Conservation (phyloP, 1,140 invertebrate genomes). For the Eciton burchellii region DNA sequence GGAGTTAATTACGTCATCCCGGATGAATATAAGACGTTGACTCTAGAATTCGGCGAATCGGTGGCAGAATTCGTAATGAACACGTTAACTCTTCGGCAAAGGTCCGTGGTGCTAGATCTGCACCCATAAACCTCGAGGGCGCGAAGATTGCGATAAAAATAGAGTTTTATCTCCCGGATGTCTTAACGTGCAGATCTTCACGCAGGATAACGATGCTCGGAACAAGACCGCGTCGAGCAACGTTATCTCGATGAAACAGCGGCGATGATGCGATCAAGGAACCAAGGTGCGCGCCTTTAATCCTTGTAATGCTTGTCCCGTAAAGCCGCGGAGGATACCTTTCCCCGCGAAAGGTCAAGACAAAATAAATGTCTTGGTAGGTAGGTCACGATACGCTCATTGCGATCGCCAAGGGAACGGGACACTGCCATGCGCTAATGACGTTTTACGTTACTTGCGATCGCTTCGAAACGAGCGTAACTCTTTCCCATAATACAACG, state of each 20-base stretch:
- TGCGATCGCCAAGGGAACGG: slow-evolving; percentile 50
- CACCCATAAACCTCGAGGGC: slow-evolving; percentile 15
- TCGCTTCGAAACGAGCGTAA: slow-evolving; percentile 14
- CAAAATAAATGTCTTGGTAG: slow-evolving; percentile 63
- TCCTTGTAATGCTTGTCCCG: slow-evolving; percentile 55
- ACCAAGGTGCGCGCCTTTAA: slow-evolving; percentile 37
- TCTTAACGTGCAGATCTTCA: not conserved
- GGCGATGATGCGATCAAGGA: not conserved
- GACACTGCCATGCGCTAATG: slow-evolving; percentile 18
- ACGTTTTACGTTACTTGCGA: slow-evolving; percentile 28
- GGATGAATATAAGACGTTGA: slow-evolving; percentile 6
- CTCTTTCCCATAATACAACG: slow-evolving; percentile 41
- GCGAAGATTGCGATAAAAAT: slow-evolving; percentile 19
- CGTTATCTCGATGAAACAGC: not conserved
- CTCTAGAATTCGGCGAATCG: not conserved
- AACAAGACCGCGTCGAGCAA: not conserved
- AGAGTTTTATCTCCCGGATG: not conserved
- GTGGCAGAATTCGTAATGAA: not conserved
- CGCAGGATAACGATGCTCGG: not conserved
- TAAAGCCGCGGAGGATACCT: slow-evolving; percentile 66
- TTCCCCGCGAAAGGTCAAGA: slow-evolving; percentile 71
- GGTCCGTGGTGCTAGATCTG: slow-evolving; percentile 44
- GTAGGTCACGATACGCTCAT: slow-evolving; percentile 60
- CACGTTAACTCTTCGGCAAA: not conserved
- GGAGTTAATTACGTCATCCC: slow-evolving; percentile 35